Evolutionary conservation across 2,797 vertebrate genomes (phyloP).

Genomic region (Hephaestus fuliginosus): DNA sequence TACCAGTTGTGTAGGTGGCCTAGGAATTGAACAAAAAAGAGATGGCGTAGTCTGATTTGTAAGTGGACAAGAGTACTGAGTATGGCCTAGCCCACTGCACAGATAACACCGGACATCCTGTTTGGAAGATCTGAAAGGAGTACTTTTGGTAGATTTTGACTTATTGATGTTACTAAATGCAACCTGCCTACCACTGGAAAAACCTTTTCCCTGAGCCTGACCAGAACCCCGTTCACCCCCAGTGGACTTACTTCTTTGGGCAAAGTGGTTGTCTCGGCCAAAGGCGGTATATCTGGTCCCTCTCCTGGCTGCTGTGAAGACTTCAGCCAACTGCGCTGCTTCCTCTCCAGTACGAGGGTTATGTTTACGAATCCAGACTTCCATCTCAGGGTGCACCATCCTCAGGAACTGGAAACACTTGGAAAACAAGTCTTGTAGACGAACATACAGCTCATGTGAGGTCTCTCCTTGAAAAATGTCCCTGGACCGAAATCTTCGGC

Average conservation of each 20-base stretch:
- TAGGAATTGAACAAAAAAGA: background rate
- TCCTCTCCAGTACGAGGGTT: no score
- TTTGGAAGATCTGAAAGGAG: background rate
- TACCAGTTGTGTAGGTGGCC: background rate
- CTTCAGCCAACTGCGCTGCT: no score
- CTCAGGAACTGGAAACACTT: no score
- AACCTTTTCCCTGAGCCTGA: background rate
- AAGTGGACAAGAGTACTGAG: background rate
- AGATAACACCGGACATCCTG: background rate
- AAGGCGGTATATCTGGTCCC: no score
- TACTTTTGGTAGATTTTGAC: background rate
- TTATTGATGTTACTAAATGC: background rate
- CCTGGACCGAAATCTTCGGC: no score
- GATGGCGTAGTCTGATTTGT: conserved; percentile 1
- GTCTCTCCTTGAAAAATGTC: no score
- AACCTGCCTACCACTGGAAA: background rate
- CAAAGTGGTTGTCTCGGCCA: no score
- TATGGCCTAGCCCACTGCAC: background rate
- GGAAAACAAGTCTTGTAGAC: no score
- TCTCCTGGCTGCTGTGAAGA: no score
- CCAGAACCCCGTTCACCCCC: background rate
- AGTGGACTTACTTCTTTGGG: conserved; percentile 5
- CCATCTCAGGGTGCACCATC: no score
- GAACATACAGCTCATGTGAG: no score
- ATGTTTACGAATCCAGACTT: no score